Base-by-base conservation (phyloP, 2,888 invertebrate species). In the Ophraella communa region DNA sequence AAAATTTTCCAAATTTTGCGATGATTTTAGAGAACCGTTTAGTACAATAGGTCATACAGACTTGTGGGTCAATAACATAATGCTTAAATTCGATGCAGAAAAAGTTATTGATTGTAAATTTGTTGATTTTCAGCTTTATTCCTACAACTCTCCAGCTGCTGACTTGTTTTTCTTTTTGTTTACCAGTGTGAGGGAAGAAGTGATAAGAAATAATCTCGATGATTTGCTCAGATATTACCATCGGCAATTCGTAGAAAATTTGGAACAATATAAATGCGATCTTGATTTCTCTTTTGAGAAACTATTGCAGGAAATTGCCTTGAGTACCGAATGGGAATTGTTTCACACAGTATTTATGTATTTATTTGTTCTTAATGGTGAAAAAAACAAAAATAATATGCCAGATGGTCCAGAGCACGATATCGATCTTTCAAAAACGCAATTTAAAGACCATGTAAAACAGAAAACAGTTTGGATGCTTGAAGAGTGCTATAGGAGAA, bases 61-160 rank as follows among this genome's bases (percentile, higher is more conserved):
- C 74, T 79, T 85, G 54, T 87, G 87, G 87, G 83, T 84, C n/a
- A 87, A 87, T 73, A 88, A 88, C 68, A 79, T 86, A 4, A 83
- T 88, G 82, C 76, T 87, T 14, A 83, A 82, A 70, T 81, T 81
- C 45, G 68, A 62, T n/a, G 62, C 69, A n/a, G 68, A 63, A 7
- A 63, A 61, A 63, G 60, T 69, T 5, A 42, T 51, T 1, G 51
- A 62, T 21, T 65, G 67, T 33, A 77, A 73, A 60, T 57, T 77
- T 8, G 65, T 77, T 4, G 77, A 76, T 54, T 77, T 74, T 47
- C 77, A 77, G 66, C 20, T 66, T 7, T 70, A 69, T 7, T 49
- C 53, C 5, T 72, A 72, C 53, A 71, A 63, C 24, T 72, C 73
- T 10, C 69, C 72, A 1, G 67, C 65, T 4, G 30, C 27, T 5